Base-by-base conservation (phyloP, 2,797 vertebrate genomes). In the Premnoplex brunnescens region DNA sequence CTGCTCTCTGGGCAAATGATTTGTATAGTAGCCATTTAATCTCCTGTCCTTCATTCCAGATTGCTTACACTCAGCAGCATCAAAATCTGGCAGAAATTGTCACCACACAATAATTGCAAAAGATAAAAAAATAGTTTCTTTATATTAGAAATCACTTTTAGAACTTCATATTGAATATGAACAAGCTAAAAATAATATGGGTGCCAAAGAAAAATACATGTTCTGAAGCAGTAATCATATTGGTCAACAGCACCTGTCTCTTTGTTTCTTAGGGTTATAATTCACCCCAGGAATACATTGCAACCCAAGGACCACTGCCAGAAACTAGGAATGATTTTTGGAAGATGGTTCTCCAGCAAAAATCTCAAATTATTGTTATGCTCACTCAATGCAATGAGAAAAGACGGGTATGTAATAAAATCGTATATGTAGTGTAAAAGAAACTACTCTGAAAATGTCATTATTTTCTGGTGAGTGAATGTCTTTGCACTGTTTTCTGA, bases 261-360 rank as follows among this genome's bases (percentile, higher is more conserved):
- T 80, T 64, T 68, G 8, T 71, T 80, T 96, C 88, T 44, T 94
- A 99, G 99, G 99, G 99, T 7, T 99, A 99, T 97, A 99, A 98
- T 96, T 98, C 98, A 7, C 91, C 98, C 3, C 98, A 98, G 12
- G 99, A 99, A 96, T 99, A 99, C 92, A 99, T 99, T 49, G 99
- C 99, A 91, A 99, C 99, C 0, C 99, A 99, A 97, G 99, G 99
- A 1, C 99, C 99, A 0, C 97, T 99, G 77, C 99, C 99, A 1
- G 99, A 99, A 93, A 99, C 99, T 1, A 98, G 99, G 32, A 99
- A 99, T 23, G 99, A 99, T 76, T 99, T 99, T 97, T 99, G 99
- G 99, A 99, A 98, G 97, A 99, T 99, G 99, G 98, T 99, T 24
- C 98, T 99, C 19, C 99, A 99, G 97, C 98, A 99, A 95, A 99